Percentiles rank a stretch among this genome's conserved stretches.
These are phyloP conservation scores for Kuschelorhynchus macadamiae DNA, from an alignment of 2,888 invertebrate species.

Conservation along the genomic window DNA sequence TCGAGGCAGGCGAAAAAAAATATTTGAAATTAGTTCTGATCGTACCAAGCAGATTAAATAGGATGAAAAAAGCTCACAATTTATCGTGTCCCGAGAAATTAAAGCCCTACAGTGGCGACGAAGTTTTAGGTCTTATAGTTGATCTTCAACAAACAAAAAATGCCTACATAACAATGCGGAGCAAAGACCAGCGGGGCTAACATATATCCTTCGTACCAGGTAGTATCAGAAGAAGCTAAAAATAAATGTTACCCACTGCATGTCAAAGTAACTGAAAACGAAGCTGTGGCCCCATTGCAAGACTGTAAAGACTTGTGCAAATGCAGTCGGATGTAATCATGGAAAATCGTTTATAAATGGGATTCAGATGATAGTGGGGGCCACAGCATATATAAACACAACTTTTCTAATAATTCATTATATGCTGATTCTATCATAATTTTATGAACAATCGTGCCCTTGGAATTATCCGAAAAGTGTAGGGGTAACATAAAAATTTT, in stretches of 20 bases:
- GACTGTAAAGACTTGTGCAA: not conserved
- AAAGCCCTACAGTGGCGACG: conserved; percentile 4
- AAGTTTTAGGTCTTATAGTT: conserved; percentile 27
- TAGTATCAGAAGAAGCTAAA: conserved; percentile 30
- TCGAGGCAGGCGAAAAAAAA: not conserved
- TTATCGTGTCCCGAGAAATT: not conserved
- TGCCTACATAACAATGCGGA: conserved; percentile 22
- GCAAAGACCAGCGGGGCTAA: conserved; percentile 29
- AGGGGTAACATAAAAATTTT: no score
- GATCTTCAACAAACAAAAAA: conserved; percentile 10
- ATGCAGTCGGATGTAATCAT: not conserved
- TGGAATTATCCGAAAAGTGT: no score
- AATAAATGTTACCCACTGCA: conserved; percentile 28
- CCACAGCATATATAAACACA: conserved; percentile 30
- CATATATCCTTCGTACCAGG: conserved; percentile 33
- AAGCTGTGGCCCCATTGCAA: conserved; percentile 15
- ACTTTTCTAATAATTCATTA: conserved; percentile 16
- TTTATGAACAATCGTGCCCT: no score
- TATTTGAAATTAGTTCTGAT: not conserved
- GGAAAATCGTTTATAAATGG: conserved; percentile 21
- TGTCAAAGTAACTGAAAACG: conserved; percentile 14
- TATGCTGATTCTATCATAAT: no score
- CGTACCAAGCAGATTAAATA: not conserved
- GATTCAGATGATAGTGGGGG: conserved; percentile 27
- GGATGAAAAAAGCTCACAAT: not conserved